Evolutionary conservation across 2,888 invertebrate species (phyloP).

Genomic region (Blastobasis lacticolella): DNA sequence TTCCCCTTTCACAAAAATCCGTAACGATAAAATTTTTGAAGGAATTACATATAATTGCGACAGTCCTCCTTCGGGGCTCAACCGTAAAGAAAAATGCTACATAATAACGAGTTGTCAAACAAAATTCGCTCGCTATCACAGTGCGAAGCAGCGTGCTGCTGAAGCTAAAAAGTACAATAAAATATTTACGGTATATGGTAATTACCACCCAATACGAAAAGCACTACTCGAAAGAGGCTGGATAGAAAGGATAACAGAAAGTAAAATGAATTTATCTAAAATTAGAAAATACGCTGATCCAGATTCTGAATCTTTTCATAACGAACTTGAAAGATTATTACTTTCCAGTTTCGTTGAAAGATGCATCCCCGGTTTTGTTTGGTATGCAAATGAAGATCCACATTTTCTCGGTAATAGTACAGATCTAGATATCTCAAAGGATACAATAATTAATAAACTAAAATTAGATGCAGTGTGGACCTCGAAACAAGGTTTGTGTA

Average conservation of each 20-base stretch:
- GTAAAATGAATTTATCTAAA: slow-evolving; percentile 50
- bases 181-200: slow-evolving; percentile 72
- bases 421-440: slow-evolving; percentile 34
- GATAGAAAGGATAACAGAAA: slow-evolving; percentile 78
- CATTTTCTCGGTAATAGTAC: slow-evolving; percentile 22
- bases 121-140: slow-evolving; percentile 33
- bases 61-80: slow-evolving; percentile 31
- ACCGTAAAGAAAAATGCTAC: slow-evolving; percentile 51
- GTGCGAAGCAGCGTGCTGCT: slow-evolving; percentile 57
- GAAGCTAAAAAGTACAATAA: slow-evolving; percentile 64
- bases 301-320: slow-evolving; percentile 30
- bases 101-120: slow-evolving; percentile 48
- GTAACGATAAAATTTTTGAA: slow-evolving; percentile 7
- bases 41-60: slow-evolving; percentile 13
- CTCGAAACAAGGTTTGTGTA: slow-evolving; percentile 64
- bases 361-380: slow-evolving; percentile 49
- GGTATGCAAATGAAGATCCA: slow-evolving; percentile 39
- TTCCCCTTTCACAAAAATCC: slow-evolving; percentile 30
- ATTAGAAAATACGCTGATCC: slow-evolving; percentile 37
- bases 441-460: slow-evolving; percentile 50
- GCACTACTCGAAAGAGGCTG: slow-evolving; percentile 79
- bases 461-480: slow-evolving; percentile 54
- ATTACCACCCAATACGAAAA: slow-evolving; percentile 64
- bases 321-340: slow-evolving; percentile 51
- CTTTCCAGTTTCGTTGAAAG: slow-evolving; percentile 57